Evolutionary conservation across 2,113 vertebrate genomes (phyloP).

Genomic region (Aspidoscelis tigris): DNA sequence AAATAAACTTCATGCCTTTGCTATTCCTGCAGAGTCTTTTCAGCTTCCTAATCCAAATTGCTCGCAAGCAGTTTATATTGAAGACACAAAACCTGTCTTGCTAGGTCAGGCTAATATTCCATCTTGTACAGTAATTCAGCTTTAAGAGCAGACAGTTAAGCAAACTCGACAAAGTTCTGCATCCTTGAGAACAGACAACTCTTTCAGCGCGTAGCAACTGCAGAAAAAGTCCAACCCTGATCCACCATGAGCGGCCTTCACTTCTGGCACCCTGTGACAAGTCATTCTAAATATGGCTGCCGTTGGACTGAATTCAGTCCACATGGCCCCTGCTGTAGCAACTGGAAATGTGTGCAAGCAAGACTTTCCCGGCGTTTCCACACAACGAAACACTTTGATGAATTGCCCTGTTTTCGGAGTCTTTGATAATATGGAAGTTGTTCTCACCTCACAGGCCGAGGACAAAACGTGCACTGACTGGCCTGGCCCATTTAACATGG

Average conservation of each 20-base stretch:
- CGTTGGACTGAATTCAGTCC: neutral
- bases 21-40: neutral
- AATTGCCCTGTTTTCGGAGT: neutral
- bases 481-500: neutral
- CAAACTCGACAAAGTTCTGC: neutral
- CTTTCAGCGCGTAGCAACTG: neutral
- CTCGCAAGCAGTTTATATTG: neutral
- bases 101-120: neutral
- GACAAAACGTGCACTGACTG: neutral
- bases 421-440: neutral
- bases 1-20: neutral
- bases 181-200: neutral
- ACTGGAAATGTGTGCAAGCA: neutral
- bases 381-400: neutral
- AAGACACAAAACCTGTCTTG: neutral
- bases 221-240: neutral
- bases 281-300: neutral
- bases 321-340: neutral
- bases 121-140: neutral
- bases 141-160: neutral
- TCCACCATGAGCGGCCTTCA: neutral
- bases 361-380: neutral
- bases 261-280: neutral
- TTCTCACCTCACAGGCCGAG: neutral
- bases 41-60: fast-evolving